phyloP scores from a whole-genome alignment of 2,797 vertebrate species.

The Eptatretus atami region DNA sequence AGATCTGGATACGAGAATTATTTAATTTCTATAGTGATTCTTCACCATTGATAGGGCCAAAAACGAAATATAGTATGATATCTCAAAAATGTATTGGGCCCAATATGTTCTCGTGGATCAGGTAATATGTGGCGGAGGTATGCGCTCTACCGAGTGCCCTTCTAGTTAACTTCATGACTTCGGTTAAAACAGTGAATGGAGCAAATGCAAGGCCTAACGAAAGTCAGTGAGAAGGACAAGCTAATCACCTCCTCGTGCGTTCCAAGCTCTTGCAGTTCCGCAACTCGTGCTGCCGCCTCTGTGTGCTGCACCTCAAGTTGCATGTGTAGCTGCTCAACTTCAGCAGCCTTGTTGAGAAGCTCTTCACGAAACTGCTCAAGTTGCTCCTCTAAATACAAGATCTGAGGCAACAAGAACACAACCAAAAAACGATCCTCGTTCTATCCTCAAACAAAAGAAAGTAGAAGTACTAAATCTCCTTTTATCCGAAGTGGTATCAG shows the following conservation, averaged over 20 bases:
- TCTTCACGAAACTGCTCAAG: conserved; percentile 88
- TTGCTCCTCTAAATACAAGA: conserved; percentile 76
- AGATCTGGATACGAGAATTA: too few species aligned
- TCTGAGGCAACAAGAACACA: conserved; percentile 19
- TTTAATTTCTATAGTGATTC: too few species aligned
- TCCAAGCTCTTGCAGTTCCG: conserved; percentile 39
- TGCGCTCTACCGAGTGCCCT: too few species aligned
- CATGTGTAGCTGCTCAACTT: conserved; percentile 85
- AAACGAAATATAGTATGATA: too few species aligned
- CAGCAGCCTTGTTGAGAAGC: conserved; percentile 93
- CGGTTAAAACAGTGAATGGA: background rate
- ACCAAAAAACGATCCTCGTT: background rate
- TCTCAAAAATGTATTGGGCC: too few species aligned
- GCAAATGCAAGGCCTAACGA: background rate
- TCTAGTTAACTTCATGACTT: too few species aligned
- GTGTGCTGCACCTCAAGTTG: conserved; percentile 66
- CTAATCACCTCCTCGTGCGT: conserved; percentile 9
- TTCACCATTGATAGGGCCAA: too few species aligned
- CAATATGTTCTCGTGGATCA: too few species aligned
- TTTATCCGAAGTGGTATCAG: too few species aligned
- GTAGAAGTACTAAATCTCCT: too few species aligned
- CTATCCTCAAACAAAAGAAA: too few species aligned
- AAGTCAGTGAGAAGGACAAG: background rate
- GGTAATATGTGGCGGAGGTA: too few species aligned
- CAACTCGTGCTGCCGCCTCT: conserved; percentile 34